Evolutionary conservation across 35 echinoderm and acorn worm species (phyloP).

Genomic region (Lytechinus pictus): DNA sequence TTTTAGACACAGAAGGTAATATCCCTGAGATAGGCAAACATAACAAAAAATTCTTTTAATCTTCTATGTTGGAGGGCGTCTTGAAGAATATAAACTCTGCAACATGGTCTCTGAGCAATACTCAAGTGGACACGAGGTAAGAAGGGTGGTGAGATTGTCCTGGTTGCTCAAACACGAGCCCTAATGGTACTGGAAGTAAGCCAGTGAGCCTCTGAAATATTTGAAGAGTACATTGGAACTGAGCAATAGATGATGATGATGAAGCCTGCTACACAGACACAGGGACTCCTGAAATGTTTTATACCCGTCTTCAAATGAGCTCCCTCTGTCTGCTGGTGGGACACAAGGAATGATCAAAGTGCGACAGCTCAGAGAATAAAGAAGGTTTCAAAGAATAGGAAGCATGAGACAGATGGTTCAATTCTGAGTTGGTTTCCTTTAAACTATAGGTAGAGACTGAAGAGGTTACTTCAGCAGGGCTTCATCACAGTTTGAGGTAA

Average conservation of each 20-base stretch:
- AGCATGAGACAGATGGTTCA: not conserved
- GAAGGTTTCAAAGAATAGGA: not conserved
- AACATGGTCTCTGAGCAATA: not conserved
- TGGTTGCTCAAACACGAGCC: not conserved
- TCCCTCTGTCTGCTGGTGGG: conserved; percentile 27
- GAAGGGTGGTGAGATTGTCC: not conserved
- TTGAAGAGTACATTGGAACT: not conserved
- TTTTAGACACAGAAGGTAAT: conserved; percentile 54
- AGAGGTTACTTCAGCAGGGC: not conserved
- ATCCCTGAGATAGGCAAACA: conserved; percentile 51
- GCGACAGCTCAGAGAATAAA: not conserved
- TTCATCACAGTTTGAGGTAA: not conserved
- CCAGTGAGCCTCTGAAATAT: not conserved
- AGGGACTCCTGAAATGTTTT: conserved; percentile 45
- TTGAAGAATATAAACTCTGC: not conserved
- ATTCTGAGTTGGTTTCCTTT: conserved; percentile 41
- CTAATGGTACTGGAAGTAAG: not conserved
- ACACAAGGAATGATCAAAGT: not conserved
- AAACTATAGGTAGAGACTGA: not conserved
- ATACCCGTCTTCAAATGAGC: conserved; percentile 18
- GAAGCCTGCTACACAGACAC: conserved; percentile 7
- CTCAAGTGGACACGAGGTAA: not conserved
- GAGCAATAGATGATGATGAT: not conserved
- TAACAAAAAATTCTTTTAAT: conserved; percentile 19
- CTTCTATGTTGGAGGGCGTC: not conserved